Conservation (phyloP, 2,797 vertebrate species). For the Tokudaia tokunoshimensis region DNA sequence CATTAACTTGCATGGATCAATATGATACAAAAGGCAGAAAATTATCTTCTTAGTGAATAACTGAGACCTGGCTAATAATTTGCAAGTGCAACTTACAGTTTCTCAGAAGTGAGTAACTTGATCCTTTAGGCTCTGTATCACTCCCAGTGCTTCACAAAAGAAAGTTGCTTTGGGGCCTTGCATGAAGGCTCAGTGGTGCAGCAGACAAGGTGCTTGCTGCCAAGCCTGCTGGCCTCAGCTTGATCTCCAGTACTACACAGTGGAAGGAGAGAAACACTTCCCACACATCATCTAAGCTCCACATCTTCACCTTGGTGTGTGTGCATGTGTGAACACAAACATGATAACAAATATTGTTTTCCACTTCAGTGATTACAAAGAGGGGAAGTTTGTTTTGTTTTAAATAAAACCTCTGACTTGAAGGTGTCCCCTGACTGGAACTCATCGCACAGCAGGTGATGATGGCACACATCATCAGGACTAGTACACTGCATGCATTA, state of each 20-base stretch:
- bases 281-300: not conserved
- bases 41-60: conserved; percentile 10
- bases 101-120: conserved; percentile 19
- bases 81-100: not conserved
- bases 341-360: not conserved
- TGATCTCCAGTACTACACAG: not conserved
- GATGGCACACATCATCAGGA: not conserved
- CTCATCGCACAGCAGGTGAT: not conserved
- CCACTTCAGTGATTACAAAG: not conserved
- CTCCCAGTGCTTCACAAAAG: not conserved
- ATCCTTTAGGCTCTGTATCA: not conserved
- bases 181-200: not conserved
- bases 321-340: not conserved
- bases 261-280: not conserved
- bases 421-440: not conserved
- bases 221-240: not conserved
- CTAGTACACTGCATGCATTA: not conserved
- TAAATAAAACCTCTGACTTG: not conserved
- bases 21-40: not conserved
- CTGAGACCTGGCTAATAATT: conserved; percentile 18
- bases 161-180: not conserved
- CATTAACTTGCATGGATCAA: conserved; percentile 38
- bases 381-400: conserved; percentile 13
- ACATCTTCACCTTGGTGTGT: not conserved
- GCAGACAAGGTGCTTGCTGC: not conserved